Evolutionary conservation across 2,888 invertebrate species (phyloP), one percentile per base, ranked within the genome.

Genomic region (Fragum whitleyi): DNA sequence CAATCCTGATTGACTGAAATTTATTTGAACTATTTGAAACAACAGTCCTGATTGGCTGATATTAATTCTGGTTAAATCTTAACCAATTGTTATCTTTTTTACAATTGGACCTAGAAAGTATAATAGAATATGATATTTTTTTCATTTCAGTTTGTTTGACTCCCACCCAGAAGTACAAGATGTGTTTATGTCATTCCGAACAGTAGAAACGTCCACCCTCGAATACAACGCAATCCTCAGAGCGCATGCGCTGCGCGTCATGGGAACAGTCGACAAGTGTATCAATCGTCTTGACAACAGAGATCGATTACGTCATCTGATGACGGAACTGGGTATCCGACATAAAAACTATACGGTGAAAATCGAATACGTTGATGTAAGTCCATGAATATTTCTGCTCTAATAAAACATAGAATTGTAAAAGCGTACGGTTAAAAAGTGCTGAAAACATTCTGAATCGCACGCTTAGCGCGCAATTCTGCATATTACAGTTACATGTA

Each of bases 251-350:
- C 92, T 95, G n/a, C 92, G 95, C 74, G 95, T 95, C 65, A 95
- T 95, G 95, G 94, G 94, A 3, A 95, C 95, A 74, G 95, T 95
- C 1, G 95, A 95, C 86, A 95, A 95, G 86, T 95, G 95, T 42
- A 94, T 95, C 7, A 93, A 94, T 29, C 91, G 95, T 65, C 90
- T 95, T 1, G 92, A 95, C 72, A 94, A 95, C 72, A 94, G 94
- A 2, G 94, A 94, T 42, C 95, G 95, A 86, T 87, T 95, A 86
- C 93, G 94, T 73, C 92, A 93, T 2, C 90, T 95, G 19, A 92
- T 95, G 75, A 90, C 91, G 55, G 94, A 95, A 23, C 91, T 95
- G 11, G 95, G 95, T 0, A 92, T 91, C 71, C 94, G 94, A 71
- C 95, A 95, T 85, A 92, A 93, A 77, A 92, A 92, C 74, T 95